A percentile compares a stretch with the other conserved stretches of the same genome.
Evolutionary conservation across 2,888 invertebrate genomes (phyloP).

Genomic region (Salpingus planirostris): DNA sequence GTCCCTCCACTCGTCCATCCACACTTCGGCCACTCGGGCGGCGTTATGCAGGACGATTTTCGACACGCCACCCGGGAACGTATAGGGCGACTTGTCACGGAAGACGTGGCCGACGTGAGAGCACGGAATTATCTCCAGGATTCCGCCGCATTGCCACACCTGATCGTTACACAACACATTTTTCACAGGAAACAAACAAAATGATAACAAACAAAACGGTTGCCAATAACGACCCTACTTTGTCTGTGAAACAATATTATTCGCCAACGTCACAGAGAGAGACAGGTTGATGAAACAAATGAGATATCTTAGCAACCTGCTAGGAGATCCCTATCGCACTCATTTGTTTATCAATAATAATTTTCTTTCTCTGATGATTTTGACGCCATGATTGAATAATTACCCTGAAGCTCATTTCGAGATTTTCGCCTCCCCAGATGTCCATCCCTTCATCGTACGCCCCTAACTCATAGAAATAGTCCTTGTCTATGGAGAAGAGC

Average conservation of each 20-base stretch:
- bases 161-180: slow-evolving; percentile 30
- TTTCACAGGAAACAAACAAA: no score
- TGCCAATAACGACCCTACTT: no score
- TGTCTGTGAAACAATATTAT: no score
- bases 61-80: slow-evolving; percentile 97
- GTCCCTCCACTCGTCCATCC: slow-evolving; percentile 99
- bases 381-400: no score
- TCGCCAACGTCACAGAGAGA: no score
- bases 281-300: no score
- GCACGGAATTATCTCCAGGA: slow-evolving; percentile 90
- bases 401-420: slow-evolving; percentile 93
- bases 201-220: no score
- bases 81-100: slow-evolving; percentile 96
- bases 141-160: slow-evolving; percentile 97
- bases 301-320: no score
- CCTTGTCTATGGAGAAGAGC: slow-evolving; percentile 85
- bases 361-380: no score
- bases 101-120: slow-evolving; percentile 97
- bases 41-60: slow-evolving; percentile 97
- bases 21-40: slow-evolving; percentile 96
- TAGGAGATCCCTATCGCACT: no score
- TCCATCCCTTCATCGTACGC: slow-evolving; percentile 99
- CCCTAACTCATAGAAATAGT: slow-evolving; percentile 96
- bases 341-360: no score
- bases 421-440: slow-evolving; percentile 97